These are phyloP conservation scores for Buteo buteo DNA, from an alignment of 2,113 vertebrate genomes.

Conservation along the genomic window DNA sequence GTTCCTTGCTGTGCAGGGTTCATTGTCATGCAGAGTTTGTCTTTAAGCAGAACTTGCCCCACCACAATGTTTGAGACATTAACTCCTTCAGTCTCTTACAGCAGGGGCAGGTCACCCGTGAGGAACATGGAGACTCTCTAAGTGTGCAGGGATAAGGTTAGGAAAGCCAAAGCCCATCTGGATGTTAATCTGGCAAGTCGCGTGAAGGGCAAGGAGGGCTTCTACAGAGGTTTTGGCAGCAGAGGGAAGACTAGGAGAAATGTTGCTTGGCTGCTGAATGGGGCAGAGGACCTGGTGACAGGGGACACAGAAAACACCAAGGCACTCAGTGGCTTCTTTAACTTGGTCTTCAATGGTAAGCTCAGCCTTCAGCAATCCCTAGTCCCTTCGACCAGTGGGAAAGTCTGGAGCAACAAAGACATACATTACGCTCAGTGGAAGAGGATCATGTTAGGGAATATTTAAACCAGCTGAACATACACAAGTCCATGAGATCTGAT, in stretches of 20 bases:
- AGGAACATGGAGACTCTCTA: too few relatives aligned
- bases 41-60: too few relatives aligned
- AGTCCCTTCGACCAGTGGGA: background rate
- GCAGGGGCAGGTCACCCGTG: too few relatives aligned
- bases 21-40: too few relatives aligned
- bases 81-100: too few relatives aligned
- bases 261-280: background rate
- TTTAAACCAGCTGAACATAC: background rate
- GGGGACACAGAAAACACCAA: background rate
- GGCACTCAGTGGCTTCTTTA: background rate
- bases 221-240: background rate
- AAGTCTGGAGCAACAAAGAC: background rate
- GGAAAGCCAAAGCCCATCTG: background rate
- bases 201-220: background rate
- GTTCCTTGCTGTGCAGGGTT: too few relatives aligned
- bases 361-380: background rate
- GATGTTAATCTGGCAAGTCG: background rate
- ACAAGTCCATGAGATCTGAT: background rate
- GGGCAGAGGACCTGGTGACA: background rate
- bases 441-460: background rate
- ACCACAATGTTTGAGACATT: too few relatives aligned
- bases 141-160: too few relatives aligned
- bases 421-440: background rate
- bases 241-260: background rate
- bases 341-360: background rate